Evolutionary conservation across 1,140 invertebrate genomes (phyloP).

Genomic region (Drosophila obscura): DNA sequence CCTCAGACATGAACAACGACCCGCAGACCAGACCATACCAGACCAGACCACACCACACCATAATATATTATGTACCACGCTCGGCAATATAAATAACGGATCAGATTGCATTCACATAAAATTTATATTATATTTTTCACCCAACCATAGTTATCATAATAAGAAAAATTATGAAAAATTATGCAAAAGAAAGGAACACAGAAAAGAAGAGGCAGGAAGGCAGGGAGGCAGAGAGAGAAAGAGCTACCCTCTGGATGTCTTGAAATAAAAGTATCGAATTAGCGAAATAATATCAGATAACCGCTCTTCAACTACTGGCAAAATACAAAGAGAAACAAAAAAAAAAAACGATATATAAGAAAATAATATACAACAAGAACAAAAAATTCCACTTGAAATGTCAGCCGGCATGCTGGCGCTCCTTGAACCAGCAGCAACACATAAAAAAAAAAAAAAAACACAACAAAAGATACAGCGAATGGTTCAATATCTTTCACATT

Average conservation of each 20-base stretch:
- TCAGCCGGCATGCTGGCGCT: conserved; percentile 69
- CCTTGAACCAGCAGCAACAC: conserved; percentile 6
- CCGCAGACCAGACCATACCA: conserved; percentile 51
- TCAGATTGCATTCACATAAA: conserved; percentile 80
- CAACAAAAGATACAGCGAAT: conserved; percentile 14
- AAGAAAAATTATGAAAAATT: conserved; percentile 72
- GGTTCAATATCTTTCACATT: conserved; percentile 41
- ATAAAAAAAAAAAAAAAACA: too few species aligned
- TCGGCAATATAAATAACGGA: conserved; percentile 67
- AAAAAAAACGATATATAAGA: conserved; percentile 32
- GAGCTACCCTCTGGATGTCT: conserved; percentile 40
- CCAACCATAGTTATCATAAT: conserved; percentile 69
- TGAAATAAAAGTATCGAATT: conserved; percentile 82
- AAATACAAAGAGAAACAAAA: conserved; percentile 22
- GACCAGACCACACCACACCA: conserved; percentile 25
- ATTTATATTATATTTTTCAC: conserved; percentile 66
- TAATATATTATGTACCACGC: conserved; percentile 45
- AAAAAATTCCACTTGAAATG: conserved; percentile 73
- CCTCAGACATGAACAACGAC: conserved; percentile 35
- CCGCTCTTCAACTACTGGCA: conserved; percentile 46
- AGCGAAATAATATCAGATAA: conserved; percentile 82
- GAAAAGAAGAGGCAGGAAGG: conserved; percentile 3
- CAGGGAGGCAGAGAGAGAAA: conserved; percentile 7
- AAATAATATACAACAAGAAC: conserved; percentile 15
- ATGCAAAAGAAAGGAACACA: conserved; percentile 54